Percentiles rank a stretch among this genome's conserved stretches.
Evolutionary conservation across 2,113 vertebrate genomes (phyloP).

Genomic region (Montifringilla adamsi): DNA sequence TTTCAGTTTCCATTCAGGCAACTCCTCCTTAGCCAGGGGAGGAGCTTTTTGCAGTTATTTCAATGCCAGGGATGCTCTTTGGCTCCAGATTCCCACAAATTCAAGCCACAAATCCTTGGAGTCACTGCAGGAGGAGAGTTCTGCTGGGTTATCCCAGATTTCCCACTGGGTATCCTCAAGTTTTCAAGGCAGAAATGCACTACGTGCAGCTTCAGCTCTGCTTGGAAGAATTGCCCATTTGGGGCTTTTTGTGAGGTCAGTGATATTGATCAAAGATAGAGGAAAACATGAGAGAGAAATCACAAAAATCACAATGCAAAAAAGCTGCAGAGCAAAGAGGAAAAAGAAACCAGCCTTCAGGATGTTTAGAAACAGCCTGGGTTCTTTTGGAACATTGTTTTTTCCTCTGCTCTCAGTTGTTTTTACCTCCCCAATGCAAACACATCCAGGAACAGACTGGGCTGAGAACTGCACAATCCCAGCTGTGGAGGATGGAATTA

Average conservation of each 20-base stretch:
- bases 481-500: neutral
- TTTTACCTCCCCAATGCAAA: neutral
- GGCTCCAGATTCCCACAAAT: neutral
- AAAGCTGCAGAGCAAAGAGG: neutral
- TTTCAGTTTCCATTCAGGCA: neutral
- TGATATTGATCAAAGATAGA: accelerated
- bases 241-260: neutral
- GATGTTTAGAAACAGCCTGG: neutral
- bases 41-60: neutral
- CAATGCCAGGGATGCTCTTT: neutral
- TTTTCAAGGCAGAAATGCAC: neutral
- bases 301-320: neutral
- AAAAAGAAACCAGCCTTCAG: neutral
- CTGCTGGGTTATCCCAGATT: neutral
- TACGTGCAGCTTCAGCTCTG: neutral
- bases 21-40: neutral
- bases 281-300: neutral
- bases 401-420: neutral
- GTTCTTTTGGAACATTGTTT: neutral
- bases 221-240: neutral
- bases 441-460: neutral
- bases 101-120: neutral
- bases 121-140: neutral
- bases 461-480: neutral
- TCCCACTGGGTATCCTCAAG: neutral